Evolutionary conservation across 2,113 vertebrate species (phyloP).

Genomic region (Plecotus auritus): DNA sequence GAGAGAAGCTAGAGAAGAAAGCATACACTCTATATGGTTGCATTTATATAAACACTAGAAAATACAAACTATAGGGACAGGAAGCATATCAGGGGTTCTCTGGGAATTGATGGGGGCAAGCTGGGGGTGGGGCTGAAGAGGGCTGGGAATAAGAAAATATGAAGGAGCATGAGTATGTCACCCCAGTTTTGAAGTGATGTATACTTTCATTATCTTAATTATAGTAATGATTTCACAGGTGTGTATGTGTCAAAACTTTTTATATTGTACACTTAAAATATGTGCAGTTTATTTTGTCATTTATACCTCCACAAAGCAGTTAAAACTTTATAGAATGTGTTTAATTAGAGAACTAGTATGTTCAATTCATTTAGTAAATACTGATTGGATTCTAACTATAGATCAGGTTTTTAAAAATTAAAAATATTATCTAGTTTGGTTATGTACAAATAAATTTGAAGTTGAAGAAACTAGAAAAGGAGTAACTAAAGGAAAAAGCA

Average conservation of each 20-base stretch:
- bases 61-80: not conserved
- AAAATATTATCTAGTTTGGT: not conserved
- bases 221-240: slow-evolving; percentile 25
- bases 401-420: not conserved
- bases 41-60: not conserved
- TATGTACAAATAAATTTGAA: not conserved
- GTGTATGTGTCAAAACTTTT: slow-evolving; percentile 13
- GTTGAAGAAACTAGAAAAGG: not conserved
- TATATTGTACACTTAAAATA: not conserved
- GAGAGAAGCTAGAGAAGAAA: not conserved
- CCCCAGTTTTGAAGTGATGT: not conserved
- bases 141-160: not conserved
- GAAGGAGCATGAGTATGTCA: not conserved
- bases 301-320: not conserved
- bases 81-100: not conserved
- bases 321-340: not conserved
- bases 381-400: not conserved
- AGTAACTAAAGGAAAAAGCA: not conserved
- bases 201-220: not conserved
- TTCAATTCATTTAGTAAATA: not conserved
- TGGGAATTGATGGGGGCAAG: not conserved
- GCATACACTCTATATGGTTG: not conserved
- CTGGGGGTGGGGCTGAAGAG: not conserved
- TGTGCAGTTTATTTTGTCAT: not conserved
- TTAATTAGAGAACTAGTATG: not conserved